phyloP scores from a whole-genome alignment of 2,113 vertebrate species.

The Catharus minimus region DNA sequence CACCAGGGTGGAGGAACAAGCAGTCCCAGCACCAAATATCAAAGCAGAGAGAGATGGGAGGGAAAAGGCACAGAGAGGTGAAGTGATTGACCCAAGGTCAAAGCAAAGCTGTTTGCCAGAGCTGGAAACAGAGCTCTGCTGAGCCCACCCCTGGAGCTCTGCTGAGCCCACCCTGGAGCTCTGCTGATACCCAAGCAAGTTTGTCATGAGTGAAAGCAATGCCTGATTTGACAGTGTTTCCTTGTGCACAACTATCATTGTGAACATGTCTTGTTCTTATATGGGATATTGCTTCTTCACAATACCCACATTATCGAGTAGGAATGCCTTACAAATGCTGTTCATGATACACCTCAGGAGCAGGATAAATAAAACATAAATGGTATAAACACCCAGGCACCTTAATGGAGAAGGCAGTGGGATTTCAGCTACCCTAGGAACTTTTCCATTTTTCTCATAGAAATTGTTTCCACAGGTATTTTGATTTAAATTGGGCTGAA shows the following conservation, averaged over 20 bases:
- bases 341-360: constrained; percentile 7
- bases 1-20: not conserved
- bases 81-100: not conserved
- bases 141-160: not conserved
- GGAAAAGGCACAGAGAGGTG: not conserved
- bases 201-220: not conserved
- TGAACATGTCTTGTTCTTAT: not conserved
- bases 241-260: not conserved
- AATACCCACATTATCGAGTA: not conserved
- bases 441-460: constrained; percentile 59
- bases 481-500: constrained; percentile 65
- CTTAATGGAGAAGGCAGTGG: not conserved
- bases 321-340: not conserved
- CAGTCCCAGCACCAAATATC: not conserved
- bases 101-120: not conserved
- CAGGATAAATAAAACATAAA: constrained; percentile 38
- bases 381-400: not conserved
- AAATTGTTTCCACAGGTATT: constrained; percentile 66
- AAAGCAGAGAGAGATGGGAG: not conserved
- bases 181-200: rapidly evolving
- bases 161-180: not conserved
- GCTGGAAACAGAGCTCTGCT: not conserved
- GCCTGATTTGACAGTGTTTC: not conserved
- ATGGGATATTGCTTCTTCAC: not conserved
- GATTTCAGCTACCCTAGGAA: not conserved